Evolutionary conservation across 2,888 invertebrate genomes (phyloP).

Genomic region (Hirtodrosophila confusa): DNA sequence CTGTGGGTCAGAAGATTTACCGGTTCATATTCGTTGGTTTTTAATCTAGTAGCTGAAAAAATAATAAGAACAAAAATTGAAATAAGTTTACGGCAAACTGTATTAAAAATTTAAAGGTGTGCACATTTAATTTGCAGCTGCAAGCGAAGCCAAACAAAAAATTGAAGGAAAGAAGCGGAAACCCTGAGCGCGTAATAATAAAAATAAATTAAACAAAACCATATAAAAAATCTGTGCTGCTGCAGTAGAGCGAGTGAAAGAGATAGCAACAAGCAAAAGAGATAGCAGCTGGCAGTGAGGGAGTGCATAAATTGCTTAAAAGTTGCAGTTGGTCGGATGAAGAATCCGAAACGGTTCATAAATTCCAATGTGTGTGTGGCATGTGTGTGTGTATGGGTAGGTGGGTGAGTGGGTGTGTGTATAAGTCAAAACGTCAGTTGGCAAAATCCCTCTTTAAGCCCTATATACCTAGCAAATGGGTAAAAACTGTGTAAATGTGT

Average conservation of each 20-base stretch:
- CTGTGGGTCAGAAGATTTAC: conserved; percentile 25
- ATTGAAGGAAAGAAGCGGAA: conserved; percentile 16
- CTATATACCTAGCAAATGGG: too few relatives aligned
- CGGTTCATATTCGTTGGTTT: conserved; percentile 19
- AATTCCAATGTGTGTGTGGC: conserved; percentile 56
- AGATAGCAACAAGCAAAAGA: conserved; percentile 8
- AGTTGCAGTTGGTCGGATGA: conserved; percentile 53
- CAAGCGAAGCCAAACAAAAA: conserved; percentile 15
- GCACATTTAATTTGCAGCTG: conserved; percentile 62
- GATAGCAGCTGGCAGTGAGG: background rate
- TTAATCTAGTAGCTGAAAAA: conserved; percentile 47
- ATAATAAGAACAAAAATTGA: conserved; percentile 21
- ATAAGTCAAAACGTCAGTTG: conserved; percentile 23
- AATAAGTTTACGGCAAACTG: conserved; percentile 50
- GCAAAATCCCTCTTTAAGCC: conserved; percentile 30
- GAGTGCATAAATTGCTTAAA: conserved; percentile 37
- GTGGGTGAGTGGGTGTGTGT: conserved; percentile 35
- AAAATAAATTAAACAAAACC: conserved; percentile 67
- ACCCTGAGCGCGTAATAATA: conserved; percentile 53
- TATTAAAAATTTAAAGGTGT: conserved; percentile 66
- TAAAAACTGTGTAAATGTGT: too few relatives aligned
- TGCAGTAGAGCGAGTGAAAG: conserved; percentile 6
- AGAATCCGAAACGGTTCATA: conserved; percentile 49
- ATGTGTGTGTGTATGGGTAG: conserved; percentile 17
- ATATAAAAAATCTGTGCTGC: conserved; percentile 18